Evolutionary conservation across 1,140 invertebrate species (phyloP).

Genomic region (Holotrichia oblita): DNA sequence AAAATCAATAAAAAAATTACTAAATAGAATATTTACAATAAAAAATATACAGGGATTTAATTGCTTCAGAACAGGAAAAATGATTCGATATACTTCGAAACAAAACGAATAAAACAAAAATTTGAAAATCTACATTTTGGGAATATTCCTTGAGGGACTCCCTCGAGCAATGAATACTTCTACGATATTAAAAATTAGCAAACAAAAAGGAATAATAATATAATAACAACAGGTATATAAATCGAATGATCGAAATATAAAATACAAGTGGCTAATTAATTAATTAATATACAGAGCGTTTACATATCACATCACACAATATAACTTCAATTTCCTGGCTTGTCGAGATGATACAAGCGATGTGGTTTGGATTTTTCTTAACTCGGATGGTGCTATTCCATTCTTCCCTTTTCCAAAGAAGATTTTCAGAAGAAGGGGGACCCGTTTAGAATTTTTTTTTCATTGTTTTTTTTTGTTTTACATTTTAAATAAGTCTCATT

Average conservation of each 20-base stretch:
- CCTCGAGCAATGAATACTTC: too few relatives aligned
- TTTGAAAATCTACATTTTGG: background rate
- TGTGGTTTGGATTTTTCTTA: background rate
- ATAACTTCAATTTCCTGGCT: background rate
- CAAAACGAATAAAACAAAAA: background rate
- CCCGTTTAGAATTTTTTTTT: background rate
- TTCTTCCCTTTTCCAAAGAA: background rate
- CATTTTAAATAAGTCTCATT: conserved; percentile 4
- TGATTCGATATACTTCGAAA: too few relatives aligned
- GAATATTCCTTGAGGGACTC: too few relatives aligned
- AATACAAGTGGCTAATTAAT: background rate
- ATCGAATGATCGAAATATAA: background rate
- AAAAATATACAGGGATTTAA: conserved; percentile 4
- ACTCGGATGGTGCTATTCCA: background rate
- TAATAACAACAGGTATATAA: too few relatives aligned
- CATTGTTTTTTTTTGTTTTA: background rate
- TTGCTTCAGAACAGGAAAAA: background rate
- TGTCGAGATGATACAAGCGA: background rate
- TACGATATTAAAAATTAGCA: too few relatives aligned
- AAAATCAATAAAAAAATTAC: conserved; percentile 9
- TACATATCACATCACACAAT: conserved; percentile 9
- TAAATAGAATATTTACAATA: conserved; percentile 25
- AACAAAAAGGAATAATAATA: too few relatives aligned
- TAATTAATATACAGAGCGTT: background rate
- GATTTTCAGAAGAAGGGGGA: background rate